Evolutionary conservation across 2,113 vertebrate genomes (phyloP).

Genomic region (Phrynosoma blainvillii): DNA sequence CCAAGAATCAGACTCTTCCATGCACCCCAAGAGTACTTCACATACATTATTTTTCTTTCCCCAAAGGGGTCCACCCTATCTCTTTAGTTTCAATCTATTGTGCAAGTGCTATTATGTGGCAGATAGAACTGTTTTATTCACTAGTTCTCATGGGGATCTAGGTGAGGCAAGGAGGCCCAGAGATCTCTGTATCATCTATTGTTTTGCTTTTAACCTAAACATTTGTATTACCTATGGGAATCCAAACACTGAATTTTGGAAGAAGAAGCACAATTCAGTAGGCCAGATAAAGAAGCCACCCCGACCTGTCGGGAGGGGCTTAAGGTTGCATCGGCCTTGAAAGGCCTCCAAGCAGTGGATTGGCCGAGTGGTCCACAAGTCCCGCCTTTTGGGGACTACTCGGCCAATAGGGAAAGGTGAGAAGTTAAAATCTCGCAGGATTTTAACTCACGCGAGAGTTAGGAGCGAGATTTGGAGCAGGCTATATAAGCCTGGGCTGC

Average conservation of each 20-base stretch:
- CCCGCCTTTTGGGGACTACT: too few species aligned
- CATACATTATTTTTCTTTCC: not conserved
- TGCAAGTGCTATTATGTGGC: not conserved
- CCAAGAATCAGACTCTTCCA: not conserved
- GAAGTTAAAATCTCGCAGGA: too few species aligned
- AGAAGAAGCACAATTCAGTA: conserved; percentile 2
- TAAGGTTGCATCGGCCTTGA: too few species aligned
- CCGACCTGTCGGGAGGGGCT: too few species aligned
- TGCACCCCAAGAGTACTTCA: not conserved
- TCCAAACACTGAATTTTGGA: conserved; percentile 22
- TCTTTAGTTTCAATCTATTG: not conserved
- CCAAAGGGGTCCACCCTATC: not conserved
- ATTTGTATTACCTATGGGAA: not conserved
- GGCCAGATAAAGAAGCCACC: too few species aligned
- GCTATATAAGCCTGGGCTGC: too few species aligned
- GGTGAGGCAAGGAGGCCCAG: not conserved
- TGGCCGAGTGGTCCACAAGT: too few species aligned
- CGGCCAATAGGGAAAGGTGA: too few species aligned
- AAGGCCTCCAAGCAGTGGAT: too few species aligned
- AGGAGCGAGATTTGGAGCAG: too few species aligned
- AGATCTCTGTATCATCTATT: not conserved
- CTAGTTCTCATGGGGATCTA: not conserved
- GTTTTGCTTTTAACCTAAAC: not conserved
- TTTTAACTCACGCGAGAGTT: too few species aligned
- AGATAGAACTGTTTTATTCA: too few species aligned